A percentile compares a stretch with the other conserved stretches of the same genome.
phyloP scores from a whole-genome alignment of 1,140 invertebrate genomes.

The Drosophila neocordata region DNA sequence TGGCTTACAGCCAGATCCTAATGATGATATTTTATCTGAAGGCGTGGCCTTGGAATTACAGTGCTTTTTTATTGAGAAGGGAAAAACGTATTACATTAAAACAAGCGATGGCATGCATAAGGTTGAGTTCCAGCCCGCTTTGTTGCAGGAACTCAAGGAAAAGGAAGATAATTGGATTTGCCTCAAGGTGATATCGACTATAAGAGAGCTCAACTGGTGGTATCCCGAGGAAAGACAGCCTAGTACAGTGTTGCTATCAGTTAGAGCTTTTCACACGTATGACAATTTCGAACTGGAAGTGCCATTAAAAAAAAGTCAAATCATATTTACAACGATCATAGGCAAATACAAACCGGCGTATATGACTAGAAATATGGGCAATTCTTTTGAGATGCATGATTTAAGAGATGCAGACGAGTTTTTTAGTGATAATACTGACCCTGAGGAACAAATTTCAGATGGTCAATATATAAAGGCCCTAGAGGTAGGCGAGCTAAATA shows the following conservation, averaged over 20 bases:
- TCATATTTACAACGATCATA: background rate
- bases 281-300: conserved; percentile 7
- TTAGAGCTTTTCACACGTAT: conserved; percentile 15
- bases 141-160: conserved; percentile 25
- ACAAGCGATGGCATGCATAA: conserved; percentile 28
- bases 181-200: conserved; percentile 28
- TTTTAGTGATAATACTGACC: background rate
- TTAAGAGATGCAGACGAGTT: too few species aligned
- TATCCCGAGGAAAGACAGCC: conserved; percentile 49
- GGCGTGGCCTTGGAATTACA: background rate
- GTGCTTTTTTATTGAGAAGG: conserved; percentile 2
- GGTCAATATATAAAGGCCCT: conserved; percentile 5
- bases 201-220: conserved; percentile 50
- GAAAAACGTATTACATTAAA: background rate
- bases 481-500: background rate
- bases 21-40: background rate
- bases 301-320: background rate
- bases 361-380: background rate
- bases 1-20: background rate
- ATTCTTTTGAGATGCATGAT: too few species aligned
- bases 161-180: background rate
- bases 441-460: conserved; percentile 15
- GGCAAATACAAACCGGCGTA: conserved; percentile 32
- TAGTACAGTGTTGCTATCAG: conserved; percentile 29
- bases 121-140: conserved; percentile 8